Conservation (phyloP, 2,797 vertebrate genomes). For the Phylloscopus collybita region DNA sequence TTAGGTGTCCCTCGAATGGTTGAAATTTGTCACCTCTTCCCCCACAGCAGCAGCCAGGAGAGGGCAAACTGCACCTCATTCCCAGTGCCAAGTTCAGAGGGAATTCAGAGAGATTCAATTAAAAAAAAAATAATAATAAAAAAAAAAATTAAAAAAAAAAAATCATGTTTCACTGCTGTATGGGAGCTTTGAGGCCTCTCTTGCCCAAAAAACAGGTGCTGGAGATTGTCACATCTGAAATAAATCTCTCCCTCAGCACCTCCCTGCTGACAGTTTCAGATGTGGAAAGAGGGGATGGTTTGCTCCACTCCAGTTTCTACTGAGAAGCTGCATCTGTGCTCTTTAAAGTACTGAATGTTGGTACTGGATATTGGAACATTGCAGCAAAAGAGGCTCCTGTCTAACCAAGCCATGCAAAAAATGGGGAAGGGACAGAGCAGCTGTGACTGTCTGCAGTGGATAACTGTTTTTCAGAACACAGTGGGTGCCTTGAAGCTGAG, state of each 20-base stretch:
- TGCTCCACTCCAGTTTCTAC: not conserved
- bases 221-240: not conserved
- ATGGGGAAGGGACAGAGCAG: not conserved
- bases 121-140: too few relatives aligned
- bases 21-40: not conserved
- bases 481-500: not conserved
- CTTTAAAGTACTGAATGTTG: not conserved
- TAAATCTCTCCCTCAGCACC: not conserved
- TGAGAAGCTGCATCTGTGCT: rapidly evolving
- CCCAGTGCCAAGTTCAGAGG: not conserved
- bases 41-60: not conserved
- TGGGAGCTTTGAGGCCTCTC: not conserved
- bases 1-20: rapidly evolving
- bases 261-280: not conserved
- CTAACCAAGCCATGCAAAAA: not conserved
- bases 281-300: not conserved
- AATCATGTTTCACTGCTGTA: not conserved
- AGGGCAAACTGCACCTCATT: not conserved
- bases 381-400: not conserved
- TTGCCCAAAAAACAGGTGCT: not conserved
- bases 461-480: not conserved
- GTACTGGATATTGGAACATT: not conserved
- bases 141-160: too few relatives aligned
- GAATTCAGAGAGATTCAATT: not conserved
- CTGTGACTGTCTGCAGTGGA: not conserved